These are phyloP conservation scores for Trachelipus rathkii DNA, from an alignment of 1,140 invertebrate genomes.

Conservation along the genomic window DNA sequence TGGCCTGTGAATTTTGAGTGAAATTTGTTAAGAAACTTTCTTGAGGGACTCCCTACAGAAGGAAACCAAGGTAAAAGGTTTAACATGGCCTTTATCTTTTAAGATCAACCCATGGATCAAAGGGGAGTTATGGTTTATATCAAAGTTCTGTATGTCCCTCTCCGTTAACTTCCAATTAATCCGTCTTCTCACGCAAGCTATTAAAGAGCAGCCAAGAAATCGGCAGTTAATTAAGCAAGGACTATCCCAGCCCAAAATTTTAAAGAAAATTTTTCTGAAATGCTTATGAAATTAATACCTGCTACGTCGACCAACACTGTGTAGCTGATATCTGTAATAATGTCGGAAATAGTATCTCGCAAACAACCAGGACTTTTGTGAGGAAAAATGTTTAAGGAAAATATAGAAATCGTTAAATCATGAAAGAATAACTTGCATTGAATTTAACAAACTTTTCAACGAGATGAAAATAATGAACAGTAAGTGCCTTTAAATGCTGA, in stretches of 20 bases:
- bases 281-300: slow-evolving; percentile 10
- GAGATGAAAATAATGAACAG: slow-evolving; percentile 3
- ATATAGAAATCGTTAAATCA: background rate
- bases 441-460: slow-evolving; percentile 23
- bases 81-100: slow-evolving; percentile 80
- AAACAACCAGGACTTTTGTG: slow-evolving; percentile 2
- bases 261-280: slow-evolving; percentile 29
- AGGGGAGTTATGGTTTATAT: slow-evolving; percentile 40
- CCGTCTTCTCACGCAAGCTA: slow-evolving; percentile 41
- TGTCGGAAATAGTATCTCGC: slow-evolving; percentile 10
- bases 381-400: background rate
- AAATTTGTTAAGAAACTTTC: slow-evolving; percentile 73
- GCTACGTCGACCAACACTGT: slow-evolving; percentile 12
- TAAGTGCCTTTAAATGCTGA: slow-evolving; percentile 26
- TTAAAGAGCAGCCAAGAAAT: slow-evolving; percentile 43
- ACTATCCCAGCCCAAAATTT: slow-evolving; percentile 36
- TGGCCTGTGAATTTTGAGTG: slow-evolving; percentile 79
- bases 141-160: slow-evolving; percentile 31
- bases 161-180: slow-evolving; percentile 36
- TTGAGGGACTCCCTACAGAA: slow-evolving; percentile 87
- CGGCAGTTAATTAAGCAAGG: slow-evolving; percentile 36
- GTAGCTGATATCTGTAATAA: background rate
- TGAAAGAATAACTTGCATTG: slow-evolving; percentile 14
- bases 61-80: slow-evolving; percentile 72
- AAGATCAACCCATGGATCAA: slow-evolving; percentile 66